Evolutionary conservation across 2,113 vertebrate genomes (phyloP).

Genomic region (Psittacus erithacus): DNA sequence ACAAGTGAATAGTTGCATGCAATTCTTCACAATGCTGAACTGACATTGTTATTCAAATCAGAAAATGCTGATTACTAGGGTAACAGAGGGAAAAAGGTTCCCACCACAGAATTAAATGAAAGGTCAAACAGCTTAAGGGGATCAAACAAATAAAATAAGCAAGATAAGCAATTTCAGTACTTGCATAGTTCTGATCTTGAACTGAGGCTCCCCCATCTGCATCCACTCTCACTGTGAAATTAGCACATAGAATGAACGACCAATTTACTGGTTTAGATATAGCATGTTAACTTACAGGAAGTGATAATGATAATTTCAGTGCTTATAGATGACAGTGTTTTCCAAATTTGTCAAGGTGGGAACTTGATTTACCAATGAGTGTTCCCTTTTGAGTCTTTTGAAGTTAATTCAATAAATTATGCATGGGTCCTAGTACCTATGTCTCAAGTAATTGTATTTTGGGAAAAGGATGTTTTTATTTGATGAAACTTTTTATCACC

Average conservation of each 20-base stretch:
- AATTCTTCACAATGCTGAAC: neutral
- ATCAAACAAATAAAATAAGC: constrained; percentile 1
- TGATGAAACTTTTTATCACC: neutral
- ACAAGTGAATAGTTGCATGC: neutral
- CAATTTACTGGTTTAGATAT: neutral
- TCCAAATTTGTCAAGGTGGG: neutral
- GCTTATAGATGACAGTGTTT: neutral
- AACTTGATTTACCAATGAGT: neutral
- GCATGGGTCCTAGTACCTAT: neutral
- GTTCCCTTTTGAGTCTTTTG: neutral
- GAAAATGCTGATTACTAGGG: neutral
- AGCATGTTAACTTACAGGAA: neutral
- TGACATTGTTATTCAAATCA: constrained; percentile 8
- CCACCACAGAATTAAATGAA: constrained; percentile 24
- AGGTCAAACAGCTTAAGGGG: neutral
- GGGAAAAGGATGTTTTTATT: neutral
- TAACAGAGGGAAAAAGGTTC: neutral
- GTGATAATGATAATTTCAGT: neutral
- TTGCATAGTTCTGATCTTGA: neutral
- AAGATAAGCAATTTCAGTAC: neutral
- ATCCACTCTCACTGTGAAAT: neutral
- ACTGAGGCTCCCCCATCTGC: neutral
- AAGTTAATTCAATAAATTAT: neutral
- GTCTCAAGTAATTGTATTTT: neutral
- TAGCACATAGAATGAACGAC: neutral